Evolutionary conservation across 2,113 vertebrate genomes (phyloP), one percentile per base, ranked within the genome.

Genomic region (Tachycineta bicolor): DNA sequence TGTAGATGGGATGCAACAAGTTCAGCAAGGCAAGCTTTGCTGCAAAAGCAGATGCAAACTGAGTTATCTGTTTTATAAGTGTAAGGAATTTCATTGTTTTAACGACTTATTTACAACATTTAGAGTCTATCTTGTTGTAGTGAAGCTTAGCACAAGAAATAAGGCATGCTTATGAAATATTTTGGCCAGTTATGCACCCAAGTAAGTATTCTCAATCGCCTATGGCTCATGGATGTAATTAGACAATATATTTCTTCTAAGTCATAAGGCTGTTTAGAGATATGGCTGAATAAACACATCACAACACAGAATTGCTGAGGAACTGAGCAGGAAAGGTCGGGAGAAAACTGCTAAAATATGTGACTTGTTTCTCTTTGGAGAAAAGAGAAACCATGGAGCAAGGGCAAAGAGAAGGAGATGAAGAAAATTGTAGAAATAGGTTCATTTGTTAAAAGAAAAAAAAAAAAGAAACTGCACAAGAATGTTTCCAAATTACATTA

Each of bases 311-410:
- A 11, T 25, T 56, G 55, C 37, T 77, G 46, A 83, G 58, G 63
- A 96, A 80, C 28, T 62, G 53, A 95, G 33, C 58, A 65, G 23
- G 33, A 95, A 95, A 89, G 74, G 65, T 94, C 81, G 91, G 63
- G 44, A 79, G 24, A 75, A 87, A 83, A 85, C 29, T 43, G 39
- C 47, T 39, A 22, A 79, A 75, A 62, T 58, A 17, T 59, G 14
- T 37, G 16, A 77, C 29, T 82, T 84, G 18, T 34, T 64, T 37
- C 60, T 87, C 58, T 77, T 39, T 41, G 50, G 12, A 87, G n/a
- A 62, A 67, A 62, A 65, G 28, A 69, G 16, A 87, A 94, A 71
- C 44, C 34, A 53, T 18, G 9, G 34, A 56, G 23, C 75, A 89
- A 20, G 16, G 16, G 16, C 15, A 83, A 86, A 63, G 11, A 87